Evolutionary conservation across 2,888 invertebrate genomes (phyloP).

Genomic region (Chouioia cunea): DNA sequence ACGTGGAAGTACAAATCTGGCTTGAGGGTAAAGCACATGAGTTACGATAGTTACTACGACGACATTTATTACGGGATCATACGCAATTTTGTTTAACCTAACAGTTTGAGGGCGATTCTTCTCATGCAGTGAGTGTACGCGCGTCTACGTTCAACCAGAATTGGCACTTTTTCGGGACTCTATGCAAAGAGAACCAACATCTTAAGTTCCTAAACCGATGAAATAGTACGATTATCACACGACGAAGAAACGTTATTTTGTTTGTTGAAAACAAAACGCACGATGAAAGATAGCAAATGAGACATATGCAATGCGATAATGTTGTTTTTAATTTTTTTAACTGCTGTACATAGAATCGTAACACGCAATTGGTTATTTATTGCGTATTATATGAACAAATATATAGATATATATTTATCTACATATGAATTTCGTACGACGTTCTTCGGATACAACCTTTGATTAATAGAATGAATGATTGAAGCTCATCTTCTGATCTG

Average conservation of each 20-base stretch:
- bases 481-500: background rate
- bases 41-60: slow-evolving; percentile 26
- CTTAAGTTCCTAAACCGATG: slow-evolving; percentile 65
- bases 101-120: too few species aligned
- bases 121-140: too few species aligned
- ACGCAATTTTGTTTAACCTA: background rate
- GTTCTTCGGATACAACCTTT: slow-evolving; percentile 64
- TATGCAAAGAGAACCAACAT: slow-evolving; percentile 57
- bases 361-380: slow-evolving; percentile 63
- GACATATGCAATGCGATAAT: slow-evolving; percentile 53
- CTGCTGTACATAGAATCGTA: slow-evolving; percentile 61
- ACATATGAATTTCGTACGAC: slow-evolving; percentile 60
- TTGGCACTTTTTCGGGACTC: slow-evolving; percentile 58
- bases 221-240: slow-evolving; percentile 56
- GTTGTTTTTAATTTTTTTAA: slow-evolving; percentile 59
- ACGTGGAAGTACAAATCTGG: background rate
- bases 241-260: slow-evolving; percentile 55
- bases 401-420: slow-evolving; percentile 61
- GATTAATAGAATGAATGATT: slow-evolving; percentile 44
- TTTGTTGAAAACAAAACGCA: slow-evolving; percentile 48
- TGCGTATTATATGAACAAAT: slow-evolving; percentile 59
- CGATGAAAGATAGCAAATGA: slow-evolving; percentile 35
- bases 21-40: background rate
- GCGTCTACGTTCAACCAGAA: slow-evolving; percentile 16
- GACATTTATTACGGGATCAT: background rate